phyloP scores from a whole-genome alignment of 2,888 invertebrate genomes.

The Flexamia atlantica region DNA sequence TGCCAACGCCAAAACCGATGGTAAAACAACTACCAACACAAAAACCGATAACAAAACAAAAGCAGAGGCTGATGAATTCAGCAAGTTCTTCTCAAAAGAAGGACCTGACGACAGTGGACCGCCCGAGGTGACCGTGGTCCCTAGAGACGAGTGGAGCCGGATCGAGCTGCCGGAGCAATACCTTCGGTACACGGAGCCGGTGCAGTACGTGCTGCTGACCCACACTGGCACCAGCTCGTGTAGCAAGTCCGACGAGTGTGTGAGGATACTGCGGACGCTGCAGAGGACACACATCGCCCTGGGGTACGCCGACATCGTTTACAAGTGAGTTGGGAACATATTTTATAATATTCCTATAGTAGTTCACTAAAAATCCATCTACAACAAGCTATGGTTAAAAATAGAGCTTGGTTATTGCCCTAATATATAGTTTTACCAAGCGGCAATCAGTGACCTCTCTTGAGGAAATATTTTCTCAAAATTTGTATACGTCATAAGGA shows the following conservation, averaged over 20 bases:
- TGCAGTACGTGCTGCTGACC: neutral
- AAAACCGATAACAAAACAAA: neutral
- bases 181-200: neutral
- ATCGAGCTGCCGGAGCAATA: neutral
- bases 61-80: neutral
- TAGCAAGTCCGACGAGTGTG: neutral
- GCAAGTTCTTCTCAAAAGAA: neutral
- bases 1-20: no score
- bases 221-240: slow-evolving; percentile 21
- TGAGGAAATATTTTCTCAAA: no score
- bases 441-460: no score
- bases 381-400: no score
- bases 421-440: no score
- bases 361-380: no score
- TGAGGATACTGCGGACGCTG: neutral
- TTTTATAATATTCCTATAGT: no score
- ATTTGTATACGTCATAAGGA: no score
- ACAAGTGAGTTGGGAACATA: slow-evolving; percentile 33
- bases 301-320: neutral
- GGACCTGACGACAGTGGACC: neutral
- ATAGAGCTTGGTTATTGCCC: no score
- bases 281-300: slow-evolving; percentile 18
- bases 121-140: neutral
- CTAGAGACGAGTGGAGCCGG: neutral
- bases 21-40: no score